Percentiles rank a stretch among this genome's conserved stretches.
These are phyloP conservation scores for Vulpes vulpes DNA, from an alignment of 2,113 vertebrate species.

Conservation along the genomic window DNA sequence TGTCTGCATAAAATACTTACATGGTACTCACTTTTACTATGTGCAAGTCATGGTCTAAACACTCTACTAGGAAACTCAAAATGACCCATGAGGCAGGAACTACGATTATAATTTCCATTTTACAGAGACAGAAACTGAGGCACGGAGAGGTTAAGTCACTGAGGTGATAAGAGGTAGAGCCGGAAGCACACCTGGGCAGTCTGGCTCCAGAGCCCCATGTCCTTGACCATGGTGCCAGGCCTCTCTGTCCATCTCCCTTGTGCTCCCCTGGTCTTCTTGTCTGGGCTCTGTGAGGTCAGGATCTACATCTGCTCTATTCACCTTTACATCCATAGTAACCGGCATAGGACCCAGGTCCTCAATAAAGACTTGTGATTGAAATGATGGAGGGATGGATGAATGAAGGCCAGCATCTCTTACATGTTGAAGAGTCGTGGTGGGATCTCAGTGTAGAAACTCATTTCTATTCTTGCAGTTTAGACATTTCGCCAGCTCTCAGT, in stretches of 20 bases:
- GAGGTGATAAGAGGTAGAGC: neutral
- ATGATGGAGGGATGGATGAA: neutral
- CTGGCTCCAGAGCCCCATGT: neutral
- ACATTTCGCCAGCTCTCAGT: neutral
- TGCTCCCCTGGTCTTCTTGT: too few species aligned
- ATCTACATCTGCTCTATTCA: too few species aligned
- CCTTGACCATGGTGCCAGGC: rapidly evolving
- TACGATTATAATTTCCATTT: neutral
- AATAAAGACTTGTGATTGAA: neutral
- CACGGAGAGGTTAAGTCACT: neutral
- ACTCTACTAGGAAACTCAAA: neutral
- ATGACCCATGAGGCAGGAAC: neutral
- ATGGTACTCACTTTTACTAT: neutral
- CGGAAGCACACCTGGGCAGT: rapidly evolving
- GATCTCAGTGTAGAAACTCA: too few species aligned
- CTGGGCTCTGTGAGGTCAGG: neutral
- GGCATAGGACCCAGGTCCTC: neutral
- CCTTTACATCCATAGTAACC: rapidly evolving
- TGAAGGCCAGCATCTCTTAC: neutral
- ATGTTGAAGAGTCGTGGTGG: neutral
- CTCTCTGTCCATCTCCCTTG: neutral
- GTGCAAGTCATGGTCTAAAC: too few species aligned
- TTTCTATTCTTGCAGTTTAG: too few species aligned
- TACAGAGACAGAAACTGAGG: neutral
- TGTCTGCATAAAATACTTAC: rapidly evolving